Percentiles rank a stretch among this genome's conserved stretches.
These are phyloP conservation scores for Brienomyrus brachyistius DNA, from an alignment of 2,113 vertebrate genomes.

Conservation along the genomic window DNA sequence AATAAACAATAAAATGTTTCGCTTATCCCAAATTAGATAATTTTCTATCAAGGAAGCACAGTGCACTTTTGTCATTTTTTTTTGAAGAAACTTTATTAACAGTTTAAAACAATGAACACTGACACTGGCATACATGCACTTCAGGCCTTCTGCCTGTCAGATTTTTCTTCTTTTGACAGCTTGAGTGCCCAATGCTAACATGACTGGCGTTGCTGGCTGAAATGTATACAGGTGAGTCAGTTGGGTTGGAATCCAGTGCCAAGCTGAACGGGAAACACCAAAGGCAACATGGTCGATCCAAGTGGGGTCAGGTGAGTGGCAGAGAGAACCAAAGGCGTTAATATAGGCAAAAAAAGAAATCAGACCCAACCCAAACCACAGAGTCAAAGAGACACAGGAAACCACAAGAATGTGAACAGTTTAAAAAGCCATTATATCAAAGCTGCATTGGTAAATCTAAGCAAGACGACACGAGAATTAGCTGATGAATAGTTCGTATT, in stretches of 20 bases:
- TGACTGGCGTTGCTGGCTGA: neutral
- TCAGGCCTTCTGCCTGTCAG: neutral
- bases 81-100: neutral
- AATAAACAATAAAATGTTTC: neutral
- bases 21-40: neutral
- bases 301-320: neutral
- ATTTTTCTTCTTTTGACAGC: neutral
- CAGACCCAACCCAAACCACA: neutral
- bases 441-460: neutral
- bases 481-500: neutral
- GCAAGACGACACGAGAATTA: neutral
- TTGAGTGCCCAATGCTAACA: neutral
- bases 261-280: neutral
- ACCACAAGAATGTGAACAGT: neutral
- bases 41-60: neutral
- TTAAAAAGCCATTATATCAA: neutral
- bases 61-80: neutral
- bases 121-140: neutral
- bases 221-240: neutral
- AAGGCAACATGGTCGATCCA: neutral
- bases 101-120: neutral
- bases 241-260: neutral
- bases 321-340: neutral
- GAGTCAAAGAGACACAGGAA: neutral
- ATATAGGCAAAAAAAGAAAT: neutral